Conservation (phyloP, 1,140 invertebrate genomes). For the Drosophila sturtevanti region DNA sequence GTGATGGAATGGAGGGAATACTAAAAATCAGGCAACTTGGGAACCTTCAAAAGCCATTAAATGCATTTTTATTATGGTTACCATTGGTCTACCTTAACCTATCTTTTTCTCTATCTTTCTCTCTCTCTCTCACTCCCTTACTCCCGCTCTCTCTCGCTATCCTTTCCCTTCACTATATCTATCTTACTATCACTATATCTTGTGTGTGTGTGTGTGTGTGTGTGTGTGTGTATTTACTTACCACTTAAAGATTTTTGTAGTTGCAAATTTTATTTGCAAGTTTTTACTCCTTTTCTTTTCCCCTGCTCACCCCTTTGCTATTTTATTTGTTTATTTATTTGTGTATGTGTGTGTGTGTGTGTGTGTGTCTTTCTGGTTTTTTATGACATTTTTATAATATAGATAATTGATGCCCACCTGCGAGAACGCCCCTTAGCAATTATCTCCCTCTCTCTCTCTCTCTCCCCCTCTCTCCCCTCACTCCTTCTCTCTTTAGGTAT, state of each 20-base stretch:
- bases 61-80: conserved; percentile 39
- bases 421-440: not conserved
- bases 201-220: not conserved
- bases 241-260: conserved; percentile 48
- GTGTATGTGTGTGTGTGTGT: too few relatives aligned
- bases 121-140: not conserved
- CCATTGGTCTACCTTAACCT: not conserved
- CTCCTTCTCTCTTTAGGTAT: not conserved
- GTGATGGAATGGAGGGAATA: not conserved
- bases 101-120: not conserved
- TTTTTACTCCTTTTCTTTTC: not conserved
- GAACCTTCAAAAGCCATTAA: conserved; percentile 47
- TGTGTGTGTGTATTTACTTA: too few relatives aligned
- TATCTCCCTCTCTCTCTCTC: not conserved
- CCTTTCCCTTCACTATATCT: not conserved
- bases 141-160: not conserved
- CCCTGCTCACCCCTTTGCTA: not conserved
- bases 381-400: conserved; percentile 1
- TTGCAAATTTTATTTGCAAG: conserved; percentile 5
- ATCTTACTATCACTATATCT: not conserved
- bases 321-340: too few relatives aligned
- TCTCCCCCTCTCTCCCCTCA: not conserved
- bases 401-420: too few relatives aligned
- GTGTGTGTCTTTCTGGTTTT: not conserved
- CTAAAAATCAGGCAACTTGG: conserved; percentile 51